Evolutionary conservation across 2,888 invertebrate genomes (phyloP).

Genomic region (Agrochola lota): DNA sequence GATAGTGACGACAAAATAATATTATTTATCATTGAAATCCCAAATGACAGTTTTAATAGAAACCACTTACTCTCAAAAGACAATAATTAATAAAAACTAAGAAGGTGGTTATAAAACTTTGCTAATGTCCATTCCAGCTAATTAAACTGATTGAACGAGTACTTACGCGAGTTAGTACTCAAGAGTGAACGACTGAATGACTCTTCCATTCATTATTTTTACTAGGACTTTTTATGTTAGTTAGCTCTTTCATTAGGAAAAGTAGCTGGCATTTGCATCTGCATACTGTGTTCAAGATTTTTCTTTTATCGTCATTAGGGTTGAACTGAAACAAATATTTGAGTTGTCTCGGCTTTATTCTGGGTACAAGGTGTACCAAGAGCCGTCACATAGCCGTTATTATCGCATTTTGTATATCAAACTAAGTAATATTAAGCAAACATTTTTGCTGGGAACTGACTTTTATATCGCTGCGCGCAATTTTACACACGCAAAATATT

Average conservation of each 20-base stretch:
- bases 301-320: neutral
- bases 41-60: neutral
- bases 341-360: neutral
- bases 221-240: conserved; percentile 28
- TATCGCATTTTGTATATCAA: too few relatives aligned
- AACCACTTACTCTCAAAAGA: neutral
- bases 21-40: neutral
- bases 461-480: too few relatives aligned
- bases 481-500: too few relatives aligned
- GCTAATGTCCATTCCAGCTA: neutral
- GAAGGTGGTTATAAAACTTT: neutral
- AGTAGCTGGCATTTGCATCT: conserved; percentile 24
- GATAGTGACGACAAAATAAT: neutral
- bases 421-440: too few relatives aligned
- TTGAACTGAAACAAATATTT: conserved; percentile 2
- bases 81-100: neutral
- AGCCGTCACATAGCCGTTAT: too few relatives aligned
- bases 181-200: conserved; percentile 22
- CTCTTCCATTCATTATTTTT: conserved; percentile 36
- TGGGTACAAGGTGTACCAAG: too few relatives aligned
- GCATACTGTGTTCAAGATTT: neutral
- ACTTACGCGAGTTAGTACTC: neutral
- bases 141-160: conserved; percentile 10
- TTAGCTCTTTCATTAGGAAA: conserved; percentile 29
- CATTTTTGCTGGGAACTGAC: too few relatives aligned